Evolutionary conservation across 1,140 invertebrate species (phyloP), one percentile per base, ranked within the genome.

Genomic region (Atopsyche davidsoni): DNA sequence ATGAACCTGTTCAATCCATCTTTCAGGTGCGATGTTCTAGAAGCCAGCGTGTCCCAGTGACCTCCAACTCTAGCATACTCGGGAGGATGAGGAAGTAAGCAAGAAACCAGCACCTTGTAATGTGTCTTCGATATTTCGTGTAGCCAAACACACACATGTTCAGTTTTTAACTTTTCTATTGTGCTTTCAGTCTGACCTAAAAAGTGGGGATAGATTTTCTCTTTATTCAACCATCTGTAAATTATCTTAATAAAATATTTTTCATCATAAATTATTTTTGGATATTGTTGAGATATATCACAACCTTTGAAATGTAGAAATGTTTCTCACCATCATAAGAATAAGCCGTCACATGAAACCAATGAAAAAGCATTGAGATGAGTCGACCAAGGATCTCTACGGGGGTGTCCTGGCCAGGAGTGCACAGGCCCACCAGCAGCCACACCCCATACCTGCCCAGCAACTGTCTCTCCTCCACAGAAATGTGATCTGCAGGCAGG

Each of bases 301-400:
- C n/a, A n/a, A n/a, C n/a, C n/a, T n/a, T n/a, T n/a, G n/a, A n/a
- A n/a, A n/a, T n/a, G n/a, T n/a, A n/a, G n/a, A 19, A 50, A 16
- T 31, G 54, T 11, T 2, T 21, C 62, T 72, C 67, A 93, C 93
- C 92, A 76, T 96, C 92, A 64, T 93, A 94, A 13, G 95, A 84
- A 70, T 92, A 95, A 6, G 93, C 92, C 23, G 95, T 98, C 51
- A 94, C 87, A 75, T 97, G 90, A 76, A 98, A 99, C 96, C 96
- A 99, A 72, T 98, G 93, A 75, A 98, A 98, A 45, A 99, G 78
- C 79, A 96, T 95, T 45, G 91, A 89, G 19, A 99, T 75, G 57
- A 99, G 79, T 58, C 95, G 77, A 14, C 94, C 93, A 24, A 98
- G 75, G 23, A 92, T 83, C 69, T 95, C 89, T 63, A 86, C 74